phyloP scores from a whole-genome alignment of 2,113 vertebrate species.

The Python bivittatus region DNA sequence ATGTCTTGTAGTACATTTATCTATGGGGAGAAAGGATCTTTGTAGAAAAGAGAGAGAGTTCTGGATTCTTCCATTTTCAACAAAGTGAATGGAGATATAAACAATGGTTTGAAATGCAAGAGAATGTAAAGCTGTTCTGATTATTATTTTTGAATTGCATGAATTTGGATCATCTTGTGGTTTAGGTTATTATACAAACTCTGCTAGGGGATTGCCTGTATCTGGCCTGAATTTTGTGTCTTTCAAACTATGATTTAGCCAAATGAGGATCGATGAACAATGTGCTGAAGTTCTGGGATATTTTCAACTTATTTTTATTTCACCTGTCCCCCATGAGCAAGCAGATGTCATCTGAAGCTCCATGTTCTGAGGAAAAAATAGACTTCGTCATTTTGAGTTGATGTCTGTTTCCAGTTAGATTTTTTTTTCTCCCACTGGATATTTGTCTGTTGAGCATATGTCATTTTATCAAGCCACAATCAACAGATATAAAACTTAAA shows the following conservation, averaged over 20 bases:
- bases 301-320: not conserved
- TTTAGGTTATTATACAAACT: not conserved
- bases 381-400: not conserved
- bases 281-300: not conserved
- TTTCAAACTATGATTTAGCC: not conserved
- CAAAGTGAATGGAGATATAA: not conserved
- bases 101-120: not conserved
- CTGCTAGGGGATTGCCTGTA: not conserved
- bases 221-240: not conserved
- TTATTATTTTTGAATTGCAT: not conserved
- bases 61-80: not conserved
- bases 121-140: not conserved
- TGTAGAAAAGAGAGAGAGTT: conserved; percentile 7
- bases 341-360: not conserved
- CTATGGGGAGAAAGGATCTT: conserved; percentile 25
- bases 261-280: not conserved
- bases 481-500: too few relatives aligned
- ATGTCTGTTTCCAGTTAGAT: too few relatives aligned
- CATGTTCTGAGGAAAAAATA: not conserved
- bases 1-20: conserved; percentile 18
- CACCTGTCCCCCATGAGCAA: not conserved
- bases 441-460: too few relatives aligned
- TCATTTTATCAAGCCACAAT: too few relatives aligned
- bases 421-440: too few relatives aligned
- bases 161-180: not conserved